phyloP scores from a whole-genome alignment of 30 jellyfish, hydroid and myxozoan genomes.

The Rhopilema esculentum region DNA sequence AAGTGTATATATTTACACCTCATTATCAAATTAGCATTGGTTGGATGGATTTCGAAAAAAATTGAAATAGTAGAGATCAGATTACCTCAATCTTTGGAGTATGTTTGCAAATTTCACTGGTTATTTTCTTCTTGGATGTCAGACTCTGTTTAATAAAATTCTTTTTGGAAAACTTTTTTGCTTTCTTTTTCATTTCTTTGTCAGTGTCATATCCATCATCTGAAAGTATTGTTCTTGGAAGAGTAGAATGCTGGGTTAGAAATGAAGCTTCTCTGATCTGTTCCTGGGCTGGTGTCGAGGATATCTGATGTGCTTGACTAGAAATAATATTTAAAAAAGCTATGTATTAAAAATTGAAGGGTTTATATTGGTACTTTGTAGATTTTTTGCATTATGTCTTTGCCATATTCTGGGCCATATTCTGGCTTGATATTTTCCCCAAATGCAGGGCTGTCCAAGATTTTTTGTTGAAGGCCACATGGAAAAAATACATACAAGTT shows the following conservation, averaged over 20 bases:
- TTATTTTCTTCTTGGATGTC: background rate
- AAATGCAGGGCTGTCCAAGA: too few relatives aligned
- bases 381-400: too few relatives aligned
- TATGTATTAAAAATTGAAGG: too few relatives aligned
- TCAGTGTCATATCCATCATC: slow-evolving; percentile 28
- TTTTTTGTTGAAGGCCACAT: too few relatives aligned
- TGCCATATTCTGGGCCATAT: too few relatives aligned
- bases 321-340: too few relatives aligned
- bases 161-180: slow-evolving; percentile 30
- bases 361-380: too few relatives aligned
- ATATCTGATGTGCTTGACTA: background rate
- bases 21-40: too few relatives aligned
- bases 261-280: background rate
- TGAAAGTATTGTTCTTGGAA: slow-evolving; percentile 8
- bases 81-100: background rate
- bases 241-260: background rate
- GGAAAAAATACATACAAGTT: too few relatives aligned
- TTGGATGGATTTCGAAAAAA: too few relatives aligned
- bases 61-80: background rate
- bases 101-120: background rate
- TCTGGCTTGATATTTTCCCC: too few relatives aligned
- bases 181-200: background rate
- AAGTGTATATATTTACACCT: too few relatives aligned
- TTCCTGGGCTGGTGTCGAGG: background rate
- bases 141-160: slow-evolving; percentile 22